phyloP scores from a whole-genome alignment of 2,113 vertebrate species.

The Dromaius novaehollandiae region DNA sequence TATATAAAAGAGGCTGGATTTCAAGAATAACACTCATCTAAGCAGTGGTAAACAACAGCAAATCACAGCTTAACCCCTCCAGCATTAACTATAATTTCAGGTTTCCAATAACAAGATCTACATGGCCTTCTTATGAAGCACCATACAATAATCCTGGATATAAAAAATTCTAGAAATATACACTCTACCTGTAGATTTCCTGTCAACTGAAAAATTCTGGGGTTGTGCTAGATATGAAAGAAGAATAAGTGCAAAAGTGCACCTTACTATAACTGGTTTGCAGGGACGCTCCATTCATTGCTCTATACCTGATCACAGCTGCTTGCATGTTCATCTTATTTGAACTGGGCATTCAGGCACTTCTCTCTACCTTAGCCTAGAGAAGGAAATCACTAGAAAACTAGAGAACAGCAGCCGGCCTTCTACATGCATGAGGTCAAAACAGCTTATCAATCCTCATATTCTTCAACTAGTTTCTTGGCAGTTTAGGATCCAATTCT shows the following conservation, averaged over 20 bases:
- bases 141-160: neutral
- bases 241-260: neutral
- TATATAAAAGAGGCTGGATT: neutral
- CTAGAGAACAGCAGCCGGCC: neutral
- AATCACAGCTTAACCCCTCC: neutral
- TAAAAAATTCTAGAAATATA: neutral
- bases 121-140: neutral
- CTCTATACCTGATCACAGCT: neutral
- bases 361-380: neutral
- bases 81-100: neutral
- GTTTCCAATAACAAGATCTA: neutral
- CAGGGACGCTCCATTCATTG: neutral
- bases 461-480: neutral
- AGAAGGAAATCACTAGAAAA: conserved; percentile 1
- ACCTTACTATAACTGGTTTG: neutral
- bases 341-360: neutral
- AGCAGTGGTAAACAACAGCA: neutral
- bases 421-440: neutral
- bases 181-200: neutral
- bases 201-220: neutral
- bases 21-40: neutral
- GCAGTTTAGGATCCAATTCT: neutral
- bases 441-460: neutral
- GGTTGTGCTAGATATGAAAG: neutral
- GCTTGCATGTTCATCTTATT: neutral